These are phyloP conservation scores for Chaenogobius annularis DNA, from an alignment of 2,113 vertebrate genomes.

Conservation along the genomic window DNA sequence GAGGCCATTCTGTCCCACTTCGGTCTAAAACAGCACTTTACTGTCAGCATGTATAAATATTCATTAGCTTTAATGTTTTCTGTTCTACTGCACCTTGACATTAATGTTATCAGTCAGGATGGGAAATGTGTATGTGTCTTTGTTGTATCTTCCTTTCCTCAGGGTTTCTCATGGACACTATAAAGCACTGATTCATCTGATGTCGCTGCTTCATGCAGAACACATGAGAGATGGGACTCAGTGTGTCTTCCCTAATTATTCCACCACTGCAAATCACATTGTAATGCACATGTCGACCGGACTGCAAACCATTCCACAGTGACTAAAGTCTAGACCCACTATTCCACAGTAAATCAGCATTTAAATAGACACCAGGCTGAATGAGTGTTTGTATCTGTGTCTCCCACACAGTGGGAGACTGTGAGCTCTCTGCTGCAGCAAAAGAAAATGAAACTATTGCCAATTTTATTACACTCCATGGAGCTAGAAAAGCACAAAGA, in stretches of 20 bases:
- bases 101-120: slow-evolving; percentile 66
- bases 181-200: slow-evolving; percentile 49
- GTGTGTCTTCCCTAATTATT: slow-evolving; percentile 8
- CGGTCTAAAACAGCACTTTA: slow-evolving; percentile 71
- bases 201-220: slow-evolving; percentile 33
- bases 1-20: slow-evolving; percentile 70
- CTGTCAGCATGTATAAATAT: slow-evolving; percentile 71
- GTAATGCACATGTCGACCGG: too few relatives aligned
- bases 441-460: slow-evolving; percentile 18
- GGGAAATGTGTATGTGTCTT: slow-evolving; percentile 56
- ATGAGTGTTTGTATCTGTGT: slow-evolving; percentile 16
- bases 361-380: slow-evolving; percentile 8
- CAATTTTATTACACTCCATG: slow-evolving; percentile 28
- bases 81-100: slow-evolving; percentile 66
- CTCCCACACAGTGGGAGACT: slow-evolving; percentile 14
- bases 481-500: slow-evolving; percentile 3
- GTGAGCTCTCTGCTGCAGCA: background rate
- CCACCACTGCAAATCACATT: slow-evolving; percentile 1
- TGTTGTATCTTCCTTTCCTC: slow-evolving; percentile 15
- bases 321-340: background rate
- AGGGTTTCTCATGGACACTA: slow-evolving; percentile 35
- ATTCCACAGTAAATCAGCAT: slow-evolving; percentile 19
- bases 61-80: slow-evolving; percentile 71
- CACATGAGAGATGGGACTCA: background rate
- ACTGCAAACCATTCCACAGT: background rate